Evolutionary conservation across 2,113 vertebrate genomes (phyloP).

Genomic region (Pluvialis apricaria): DNA sequence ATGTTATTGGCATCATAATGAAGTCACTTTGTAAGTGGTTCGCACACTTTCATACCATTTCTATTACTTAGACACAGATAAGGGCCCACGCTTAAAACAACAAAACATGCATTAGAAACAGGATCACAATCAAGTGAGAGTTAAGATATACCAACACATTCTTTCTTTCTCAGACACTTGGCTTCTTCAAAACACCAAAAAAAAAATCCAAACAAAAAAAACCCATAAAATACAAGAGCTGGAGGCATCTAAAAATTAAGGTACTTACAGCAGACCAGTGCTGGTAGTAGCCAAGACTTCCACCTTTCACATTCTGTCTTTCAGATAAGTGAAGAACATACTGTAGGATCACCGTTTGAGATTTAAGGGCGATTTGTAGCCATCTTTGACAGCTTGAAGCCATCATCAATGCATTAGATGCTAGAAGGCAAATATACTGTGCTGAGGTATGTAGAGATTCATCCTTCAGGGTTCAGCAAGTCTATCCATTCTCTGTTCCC

Average conservation of each 20-base stretch:
- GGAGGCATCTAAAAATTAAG: not conserved
- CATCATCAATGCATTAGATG: not conserved
- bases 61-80: not conserved
- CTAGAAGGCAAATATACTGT: not conserved
- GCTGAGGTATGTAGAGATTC: not conserved
- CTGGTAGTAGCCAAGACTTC: not conserved
- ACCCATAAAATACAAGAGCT: not conserved
- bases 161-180: not conserved
- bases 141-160: not conserved
- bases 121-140: accelerated
- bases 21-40: not conserved
- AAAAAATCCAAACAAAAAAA: not conserved
- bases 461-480: not conserved
- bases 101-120: not conserved
- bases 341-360: not conserved
- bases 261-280: not conserved
- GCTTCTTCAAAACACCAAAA: not conserved
- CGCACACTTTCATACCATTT: not conserved
- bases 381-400: not conserved
- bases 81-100: not conserved
- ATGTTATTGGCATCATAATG: not conserved
- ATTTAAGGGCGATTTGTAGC: not conserved
- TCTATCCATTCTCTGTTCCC: not conserved
- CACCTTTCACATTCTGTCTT: not conserved
- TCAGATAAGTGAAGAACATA: not conserved